Evolutionary conservation across 37 sponge, comb jelly and placozoan genomes (phyloP).

Genomic region (Ianthella basta): DNA sequence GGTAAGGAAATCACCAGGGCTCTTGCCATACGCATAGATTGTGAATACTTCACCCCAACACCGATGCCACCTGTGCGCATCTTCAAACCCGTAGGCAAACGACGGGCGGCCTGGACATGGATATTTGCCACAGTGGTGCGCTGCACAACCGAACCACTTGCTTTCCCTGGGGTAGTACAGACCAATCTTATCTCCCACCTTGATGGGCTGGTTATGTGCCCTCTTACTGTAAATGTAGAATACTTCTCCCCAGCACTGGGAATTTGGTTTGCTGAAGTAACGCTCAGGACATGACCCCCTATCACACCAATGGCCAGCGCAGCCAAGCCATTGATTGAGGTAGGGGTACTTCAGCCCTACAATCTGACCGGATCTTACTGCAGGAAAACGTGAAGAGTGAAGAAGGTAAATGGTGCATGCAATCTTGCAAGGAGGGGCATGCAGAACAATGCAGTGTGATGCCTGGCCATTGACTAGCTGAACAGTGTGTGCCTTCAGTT

Average conservation of each 20-base stretch:
- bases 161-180: background rate
- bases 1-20: background rate
- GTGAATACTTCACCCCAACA: slow-evolving; percentile 2
- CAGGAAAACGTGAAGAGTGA: background rate
- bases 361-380: background rate
- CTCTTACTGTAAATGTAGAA: background rate
- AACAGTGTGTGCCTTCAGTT: too few relatives aligned
- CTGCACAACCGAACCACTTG: slow-evolving; percentile 15
- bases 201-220: background rate
- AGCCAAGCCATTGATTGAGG: background rate
- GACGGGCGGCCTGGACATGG: slow-evolving; percentile 3
- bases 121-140: background rate
- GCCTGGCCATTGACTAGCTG: too few relatives aligned
- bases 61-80: background rate
- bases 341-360: background rate
- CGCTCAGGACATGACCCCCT: background rate
- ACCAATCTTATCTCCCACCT: slow-evolving; percentile 5
- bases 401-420: background rate
- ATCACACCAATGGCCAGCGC: background rate
- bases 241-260: background rate
- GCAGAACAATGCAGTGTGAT: too few relatives aligned
- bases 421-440: too few relatives aligned
- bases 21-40: background rate
- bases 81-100: background rate
- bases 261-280: background rate